A percentile compares a stretch with the other conserved stretches of the same genome.
phyloP scores from a whole-genome alignment of 2,113 vertebrate genomes.

The Tiliqua scincoides region DNA sequence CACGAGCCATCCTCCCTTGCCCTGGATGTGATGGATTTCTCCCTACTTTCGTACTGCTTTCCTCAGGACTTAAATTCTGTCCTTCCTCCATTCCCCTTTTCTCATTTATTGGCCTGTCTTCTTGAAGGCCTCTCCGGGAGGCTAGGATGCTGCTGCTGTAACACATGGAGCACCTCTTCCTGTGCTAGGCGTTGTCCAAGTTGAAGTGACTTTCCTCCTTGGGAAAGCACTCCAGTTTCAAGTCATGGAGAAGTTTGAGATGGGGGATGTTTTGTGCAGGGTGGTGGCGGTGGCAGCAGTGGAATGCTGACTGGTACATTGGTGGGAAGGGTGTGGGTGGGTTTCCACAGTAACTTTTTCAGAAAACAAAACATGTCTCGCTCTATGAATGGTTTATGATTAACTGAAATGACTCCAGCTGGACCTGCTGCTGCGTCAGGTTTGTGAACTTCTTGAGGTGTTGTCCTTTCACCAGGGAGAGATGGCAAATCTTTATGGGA shows the following conservation, averaged over 20 bases:
- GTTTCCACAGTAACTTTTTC: neutral
- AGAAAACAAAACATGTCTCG: neutral
- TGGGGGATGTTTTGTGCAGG: neutral
- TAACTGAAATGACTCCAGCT: neutral
- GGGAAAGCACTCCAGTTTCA: neutral
- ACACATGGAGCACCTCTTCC: neutral
- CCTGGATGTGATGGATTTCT: neutral
- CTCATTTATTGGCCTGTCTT: neutral
- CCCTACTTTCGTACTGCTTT: neutral
- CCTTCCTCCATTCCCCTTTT: neutral
- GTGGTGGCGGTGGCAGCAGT: neutral
- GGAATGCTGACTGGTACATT: neutral
- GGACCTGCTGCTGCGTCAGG: neutral
- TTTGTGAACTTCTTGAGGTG: neutral
- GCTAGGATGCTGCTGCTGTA: neutral
- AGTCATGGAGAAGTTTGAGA: neutral
- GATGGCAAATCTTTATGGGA: neutral
- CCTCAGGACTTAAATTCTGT: neutral
- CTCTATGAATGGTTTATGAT: neutral
- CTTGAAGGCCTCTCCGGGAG: neutral
- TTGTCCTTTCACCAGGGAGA: neutral
- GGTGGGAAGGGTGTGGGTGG: neutral
- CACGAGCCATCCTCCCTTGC: neutral
- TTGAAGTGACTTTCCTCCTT: neutral
- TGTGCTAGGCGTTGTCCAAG: neutral